Evolutionary conservation across 2,797 vertebrate species (phyloP), one percentile per base, ranked within the genome.

Genomic region (Megalops cyprinoides): DNA sequence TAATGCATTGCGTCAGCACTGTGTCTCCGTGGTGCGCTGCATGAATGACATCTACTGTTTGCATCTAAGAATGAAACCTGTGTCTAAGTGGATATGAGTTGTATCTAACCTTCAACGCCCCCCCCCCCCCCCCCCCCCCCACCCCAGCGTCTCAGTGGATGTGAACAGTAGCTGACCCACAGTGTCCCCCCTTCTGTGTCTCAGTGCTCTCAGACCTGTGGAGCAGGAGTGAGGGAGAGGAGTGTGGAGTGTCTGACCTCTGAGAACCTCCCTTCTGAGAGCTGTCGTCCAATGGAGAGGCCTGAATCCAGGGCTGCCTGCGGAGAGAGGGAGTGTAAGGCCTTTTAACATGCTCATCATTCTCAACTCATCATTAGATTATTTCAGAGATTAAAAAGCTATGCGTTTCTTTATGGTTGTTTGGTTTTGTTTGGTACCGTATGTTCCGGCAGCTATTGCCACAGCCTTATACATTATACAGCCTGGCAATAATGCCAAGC

Each of bases 131-230:
- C n/a, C n/a, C n/a, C n/a, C n/a, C n/a, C n/a, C n/a, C n/a, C n/a
- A n/a, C n/a, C n/a, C n/a, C n/a, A n/a, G n/a, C n/a, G n/a, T n/a
- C n/a, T n/a, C n/a, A n/a, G n/a, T n/a, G n/a, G n/a, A n/a, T n/a
- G n/a, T n/a, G n/a, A n/a, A n/a, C 1, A 73, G 34, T 73, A 34
- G 10, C 3, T 58, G n/a, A 25, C 23, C 20, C 18, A 49, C 14
- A 9, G 4, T 53, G 3, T 18, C 39, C 48, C 34, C 31, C 9
- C 31, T n/a, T n/a, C n/a, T 48, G 23, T 46, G 23, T 31, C 79
- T 58, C 88, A 99, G 98, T 99, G 98, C 84, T 98, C 97, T 1
- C 95, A 94, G 87, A 94, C 95, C 46, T 99, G 98, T 78, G 97
- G 98, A 76, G 88, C 83, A 18, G 97, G 97, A n/a, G 82, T 94